Evolutionary conservation across 2,888 invertebrate genomes (phyloP).

Genomic region (Drosophila parthenogenetica): DNA sequence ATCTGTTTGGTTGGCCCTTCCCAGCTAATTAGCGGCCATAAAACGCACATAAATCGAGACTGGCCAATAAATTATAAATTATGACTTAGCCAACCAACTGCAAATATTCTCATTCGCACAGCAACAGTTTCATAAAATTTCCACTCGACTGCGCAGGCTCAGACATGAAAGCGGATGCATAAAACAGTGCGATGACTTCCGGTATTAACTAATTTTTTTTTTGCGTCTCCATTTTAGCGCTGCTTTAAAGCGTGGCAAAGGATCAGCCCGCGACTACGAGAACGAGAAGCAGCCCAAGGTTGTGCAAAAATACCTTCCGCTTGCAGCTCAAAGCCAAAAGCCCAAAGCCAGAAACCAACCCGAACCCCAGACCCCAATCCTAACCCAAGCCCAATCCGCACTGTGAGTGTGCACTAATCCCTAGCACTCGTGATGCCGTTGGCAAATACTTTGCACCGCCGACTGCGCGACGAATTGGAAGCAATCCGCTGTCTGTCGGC

Average conservation of each 20-base stretch:
- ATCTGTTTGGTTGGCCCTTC: slow-evolving; percentile 31
- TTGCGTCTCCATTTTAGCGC: slow-evolving; percentile 58
- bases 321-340: slow-evolving; percentile 34
- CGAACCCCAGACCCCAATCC: slow-evolving; percentile 7
- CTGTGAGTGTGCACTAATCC: slow-evolving; percentile 72
- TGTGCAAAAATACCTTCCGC: slow-evolving; percentile 67
- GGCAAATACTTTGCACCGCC: slow-evolving; percentile 79
- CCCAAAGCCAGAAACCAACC: background rate
- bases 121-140: slow-evolving; percentile 75
- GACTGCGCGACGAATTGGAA: slow-evolving; percentile 82
- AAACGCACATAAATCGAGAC: slow-evolving; percentile 73
- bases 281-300: slow-evolving; percentile 63
- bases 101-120: slow-evolving; percentile 31
- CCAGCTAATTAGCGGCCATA: slow-evolving; percentile 76
- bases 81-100: slow-evolving; percentile 59
- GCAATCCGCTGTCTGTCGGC: slow-evolving; percentile 81
- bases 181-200: slow-evolving; percentile 81
- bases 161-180: slow-evolving; percentile 75
- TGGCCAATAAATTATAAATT: slow-evolving; percentile 78
- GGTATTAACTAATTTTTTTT: slow-evolving; percentile 76
- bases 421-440: slow-evolving; percentile 76
- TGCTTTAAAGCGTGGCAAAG: slow-evolving; percentile 64
- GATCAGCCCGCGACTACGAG: slow-evolving; percentile 36
- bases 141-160: slow-evolving; percentile 73
- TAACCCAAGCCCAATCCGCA: slow-evolving; percentile 30